Percentiles rank a stretch among this genome's conserved stretches.
These are phyloP conservation scores for Dissostichus mawsoni DNA, from an alignment of 2,113 vertebrate genomes.

Conservation along the genomic window DNA sequence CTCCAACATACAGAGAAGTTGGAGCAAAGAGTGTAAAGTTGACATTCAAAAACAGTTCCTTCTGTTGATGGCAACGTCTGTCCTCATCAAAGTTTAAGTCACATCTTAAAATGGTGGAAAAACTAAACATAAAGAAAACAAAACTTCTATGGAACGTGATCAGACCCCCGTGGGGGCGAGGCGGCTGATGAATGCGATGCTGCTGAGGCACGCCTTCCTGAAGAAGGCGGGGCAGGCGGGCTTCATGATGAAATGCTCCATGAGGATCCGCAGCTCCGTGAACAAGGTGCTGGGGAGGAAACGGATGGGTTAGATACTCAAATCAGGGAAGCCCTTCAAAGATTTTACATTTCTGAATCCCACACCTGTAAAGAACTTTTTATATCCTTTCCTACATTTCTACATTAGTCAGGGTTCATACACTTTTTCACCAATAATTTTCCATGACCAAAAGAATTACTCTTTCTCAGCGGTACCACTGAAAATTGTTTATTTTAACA, in stretches of 20 bases:
- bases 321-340: not conserved
- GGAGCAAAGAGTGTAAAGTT: constrained; percentile 59
- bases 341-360: not conserved
- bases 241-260: constrained; percentile 98
- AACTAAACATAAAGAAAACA: constrained; percentile 24
- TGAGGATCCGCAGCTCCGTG: constrained; percentile 93
- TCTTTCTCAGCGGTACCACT: no score
- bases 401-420: no score
- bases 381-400: no score
- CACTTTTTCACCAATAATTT: no score
- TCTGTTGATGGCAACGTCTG: constrained; percentile 66
- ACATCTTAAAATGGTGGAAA: constrained; percentile 53
- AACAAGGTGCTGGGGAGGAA: constrained; percentile 89
- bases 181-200: constrained; percentile 97
- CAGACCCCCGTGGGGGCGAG: constrained; percentile 94
- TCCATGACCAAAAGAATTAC: no score
- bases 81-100: constrained; percentile 65
- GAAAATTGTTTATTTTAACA: no score
- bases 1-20: constrained; percentile 50
- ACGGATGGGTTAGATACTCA: constrained; percentile 1
- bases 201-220: constrained; percentile 94
- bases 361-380: not conserved
- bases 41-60: constrained; percentile 71
- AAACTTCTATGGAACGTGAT: constrained; percentile 35
- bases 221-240: constrained; percentile 94